Percentiles rank a stretch among this genome's conserved stretches.
These are phyloP conservation scores for Labrus mixtus DNA, from an alignment of 2,113 vertebrate genomes.

Conservation along the genomic window DNA sequence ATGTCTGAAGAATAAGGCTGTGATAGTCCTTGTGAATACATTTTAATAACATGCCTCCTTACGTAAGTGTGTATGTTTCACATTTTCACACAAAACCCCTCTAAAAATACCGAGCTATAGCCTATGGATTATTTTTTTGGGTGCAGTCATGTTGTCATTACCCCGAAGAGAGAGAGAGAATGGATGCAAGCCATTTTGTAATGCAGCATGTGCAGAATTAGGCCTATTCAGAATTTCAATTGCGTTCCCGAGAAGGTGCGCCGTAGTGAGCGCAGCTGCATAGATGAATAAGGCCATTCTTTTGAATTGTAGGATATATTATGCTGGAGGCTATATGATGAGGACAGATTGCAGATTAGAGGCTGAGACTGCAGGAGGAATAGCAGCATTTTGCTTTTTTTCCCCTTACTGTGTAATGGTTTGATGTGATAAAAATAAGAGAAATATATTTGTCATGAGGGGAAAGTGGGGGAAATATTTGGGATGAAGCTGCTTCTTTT, in stretches of 20 bases:
- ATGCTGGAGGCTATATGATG: slow-evolving; percentile 69
- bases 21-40: slow-evolving; percentile 8
- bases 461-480: slow-evolving; percentile 28
- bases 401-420: not conserved
- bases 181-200: slow-evolving; percentile 85
- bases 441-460: slow-evolving; percentile 15
- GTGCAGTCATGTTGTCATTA: slow-evolving; percentile 77
- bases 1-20: slow-evolving; percentile 36
- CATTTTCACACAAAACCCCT: not conserved
- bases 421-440: not conserved
- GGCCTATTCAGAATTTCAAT: slow-evolving; percentile 85
- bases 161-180: slow-evolving; percentile 61
- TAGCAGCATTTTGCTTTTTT: not conserved
- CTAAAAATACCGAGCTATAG: not conserved
- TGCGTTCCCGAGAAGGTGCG: slow-evolving; percentile 81
- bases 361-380: slow-evolving; percentile 41
- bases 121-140: slow-evolving; percentile 41
- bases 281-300: slow-evolving; percentile 83
- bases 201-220: slow-evolving; percentile 84
- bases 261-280: slow-evolving; percentile 83
- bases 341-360: slow-evolving; percentile 53
- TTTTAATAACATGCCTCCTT: slow-evolving; percentile 26
- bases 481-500: slow-evolving; percentile 2
- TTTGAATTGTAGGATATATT: slow-evolving; percentile 75
- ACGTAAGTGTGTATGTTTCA: slow-evolving; percentile 18